Evolutionary conservation across 64 coral and sea anemone species (phyloP).

Genomic region (Astreopora myriophthalma): DNA sequence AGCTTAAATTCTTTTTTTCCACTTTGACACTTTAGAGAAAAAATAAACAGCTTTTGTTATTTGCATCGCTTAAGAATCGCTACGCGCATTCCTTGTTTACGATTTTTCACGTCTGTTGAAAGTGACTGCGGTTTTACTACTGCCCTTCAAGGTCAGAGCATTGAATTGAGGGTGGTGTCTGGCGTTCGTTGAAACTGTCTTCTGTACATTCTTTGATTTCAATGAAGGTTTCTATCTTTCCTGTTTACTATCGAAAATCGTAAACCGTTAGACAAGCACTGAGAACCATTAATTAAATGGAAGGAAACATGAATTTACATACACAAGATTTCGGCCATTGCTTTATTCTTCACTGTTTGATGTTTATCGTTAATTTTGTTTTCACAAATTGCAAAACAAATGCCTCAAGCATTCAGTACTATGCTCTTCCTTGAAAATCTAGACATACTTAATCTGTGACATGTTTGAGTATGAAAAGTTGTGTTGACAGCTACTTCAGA

Average conservation of each 20-base stretch:
- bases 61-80: not conserved
- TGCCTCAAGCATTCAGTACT: conserved; percentile 1
- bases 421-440: not conserved
- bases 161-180: not conserved
- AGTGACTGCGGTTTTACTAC: conserved; percentile 8
- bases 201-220: not conserved
- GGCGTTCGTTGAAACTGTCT: not conserved
- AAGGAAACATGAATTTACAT: conserved; percentile 28
- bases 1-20: conserved; percentile 9
- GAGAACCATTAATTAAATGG: conserved; percentile 13
- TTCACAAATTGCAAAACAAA: not conserved
- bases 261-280: conserved; percentile 6
- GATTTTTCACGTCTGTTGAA: not conserved
- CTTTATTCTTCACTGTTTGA: not conserved
- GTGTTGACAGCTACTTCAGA: conserved; percentile 24
- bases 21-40: conserved; percentile 19
- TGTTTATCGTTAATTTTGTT: not conserved
- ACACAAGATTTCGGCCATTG: not conserved
- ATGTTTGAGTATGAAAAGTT: not conserved
- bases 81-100: not conserved
- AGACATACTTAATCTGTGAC: conserved; percentile 31
- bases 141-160: not conserved
- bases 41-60: conserved; percentile 59
- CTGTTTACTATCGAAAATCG: not conserved
- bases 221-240: not conserved